Evolutionary conservation across 2,797 vertebrate genomes (phyloP).

Genomic region (Heteromormyrus szaboi): DNA sequence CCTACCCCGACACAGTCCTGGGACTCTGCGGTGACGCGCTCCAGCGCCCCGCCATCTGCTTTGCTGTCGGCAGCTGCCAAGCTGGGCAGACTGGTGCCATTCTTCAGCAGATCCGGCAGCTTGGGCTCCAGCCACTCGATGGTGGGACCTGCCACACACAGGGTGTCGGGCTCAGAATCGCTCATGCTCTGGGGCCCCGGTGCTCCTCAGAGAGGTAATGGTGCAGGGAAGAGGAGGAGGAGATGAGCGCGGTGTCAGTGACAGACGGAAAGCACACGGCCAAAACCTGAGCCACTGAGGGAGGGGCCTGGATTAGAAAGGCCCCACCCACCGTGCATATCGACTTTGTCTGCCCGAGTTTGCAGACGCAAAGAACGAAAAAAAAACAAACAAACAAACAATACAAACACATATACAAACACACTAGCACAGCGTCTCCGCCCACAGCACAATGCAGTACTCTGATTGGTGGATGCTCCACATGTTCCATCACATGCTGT

Average conservation of each 20-base stretch:
- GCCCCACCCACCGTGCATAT: conserved; percentile 40
- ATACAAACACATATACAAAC: conserved; percentile 10
- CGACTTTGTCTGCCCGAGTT: neutral
- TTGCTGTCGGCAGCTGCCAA: conserved; percentile 65
- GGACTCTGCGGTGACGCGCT: conserved; percentile 67
- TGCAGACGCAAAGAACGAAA: neutral
- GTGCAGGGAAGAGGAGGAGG: neutral
- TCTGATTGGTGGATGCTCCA: conserved; percentile 57
- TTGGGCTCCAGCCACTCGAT: conserved; percentile 96
- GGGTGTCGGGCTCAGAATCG: conserved; percentile 67
- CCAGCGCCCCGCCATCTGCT: conserved; percentile 62
- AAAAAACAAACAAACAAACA: neutral
- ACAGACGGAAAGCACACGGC: conserved; percentile 23
- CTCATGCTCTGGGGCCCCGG: conserved; percentile 61
- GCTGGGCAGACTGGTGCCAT: conserved; percentile 72
- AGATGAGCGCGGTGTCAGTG: neutral
- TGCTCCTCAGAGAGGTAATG: conserved; percentile 1
- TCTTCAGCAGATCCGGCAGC: conserved; percentile 85
- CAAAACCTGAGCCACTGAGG: neutral
- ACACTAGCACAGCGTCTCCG: conserved; percentile 28
- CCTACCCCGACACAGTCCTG: conserved; percentile 81
- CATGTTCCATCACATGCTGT: conserved; percentile 44
- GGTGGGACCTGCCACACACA: conserved; percentile 76
- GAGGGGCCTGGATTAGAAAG: conserved; percentile 35
- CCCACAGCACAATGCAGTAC: conserved; percentile 25